Base-by-base conservation (phyloP, 2,113 vertebrate species). In the Perognathus longimembris region DNA sequence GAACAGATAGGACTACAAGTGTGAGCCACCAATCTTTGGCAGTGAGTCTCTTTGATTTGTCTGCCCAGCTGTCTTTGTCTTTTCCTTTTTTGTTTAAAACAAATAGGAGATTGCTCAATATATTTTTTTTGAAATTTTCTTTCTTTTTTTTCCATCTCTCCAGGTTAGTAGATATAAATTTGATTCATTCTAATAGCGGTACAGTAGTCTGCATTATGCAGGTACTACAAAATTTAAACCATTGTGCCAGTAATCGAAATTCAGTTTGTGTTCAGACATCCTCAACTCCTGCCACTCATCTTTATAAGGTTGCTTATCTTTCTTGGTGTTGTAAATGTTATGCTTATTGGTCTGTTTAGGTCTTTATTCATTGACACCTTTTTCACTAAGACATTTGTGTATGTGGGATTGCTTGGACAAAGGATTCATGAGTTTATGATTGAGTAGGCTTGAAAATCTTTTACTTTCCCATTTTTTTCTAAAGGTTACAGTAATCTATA, bases 361-460 rank as follows among this genome's bases (percentile, higher is more conserved):
- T 93, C 24, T n/a, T 86, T 83, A 59, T 61, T 18, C 61, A 34
- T 54, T 82, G 50, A 61, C 91, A 30, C 42, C 17, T 85, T 92
- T 88, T 88, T 85, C 8, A 67, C 11, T 85, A 70, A 74, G 74
- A 78, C 81, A 77, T 89, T 30, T 3, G 11, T 89, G 7, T 69
- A 32, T 85, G 17, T 87, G 38, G 36, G 5, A 82, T 90, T 81
- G 54, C 50, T 90, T 12, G 34, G 50, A 54, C 50, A 67, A 85
- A 84, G 70, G 26, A 59, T 59, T 38, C 38, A 26, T 57, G 6
- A 30, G 92, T 63, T 91, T 81, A 20, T 63, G 67, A 57, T 87
- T 81, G 70, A 92, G 75, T 9, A 84, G 24, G 86, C 79, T 87
- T 95, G 21, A 85, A 89, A 95, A 91, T 86, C 18, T 82, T 34